Conservation (phyloP, 2,113 vertebrate genomes). For the Jacana jacana region DNA sequence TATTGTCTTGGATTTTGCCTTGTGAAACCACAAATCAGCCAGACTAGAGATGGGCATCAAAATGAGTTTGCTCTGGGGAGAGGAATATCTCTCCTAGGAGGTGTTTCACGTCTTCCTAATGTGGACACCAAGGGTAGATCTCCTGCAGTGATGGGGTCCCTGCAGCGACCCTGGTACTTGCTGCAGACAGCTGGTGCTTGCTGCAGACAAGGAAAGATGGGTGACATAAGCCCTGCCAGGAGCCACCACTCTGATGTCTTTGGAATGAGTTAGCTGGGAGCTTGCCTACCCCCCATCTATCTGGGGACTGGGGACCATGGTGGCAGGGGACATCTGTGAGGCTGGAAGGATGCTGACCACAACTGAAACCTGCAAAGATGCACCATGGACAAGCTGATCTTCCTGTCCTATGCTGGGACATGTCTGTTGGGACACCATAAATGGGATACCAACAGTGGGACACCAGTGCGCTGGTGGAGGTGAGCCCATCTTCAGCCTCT, state of each 20-base stretch:
- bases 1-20: not conserved
- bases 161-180: fast-evolving
- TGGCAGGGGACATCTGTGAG: not conserved
- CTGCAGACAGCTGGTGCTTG: fast-evolving
- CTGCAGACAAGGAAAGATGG: not conserved
- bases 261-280: not conserved
- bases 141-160: not conserved
- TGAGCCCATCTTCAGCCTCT: fast-evolving
- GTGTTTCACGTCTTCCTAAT: not conserved
- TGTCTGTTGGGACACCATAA: no score
- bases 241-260: not conserved
- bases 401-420: fast-evolving
- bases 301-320: fast-evolving
- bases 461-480: not conserved
- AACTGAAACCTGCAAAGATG: not conserved
- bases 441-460: not conserved
- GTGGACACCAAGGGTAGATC: not conserved
- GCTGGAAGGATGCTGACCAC: not conserved
- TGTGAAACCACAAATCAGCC: not conserved
- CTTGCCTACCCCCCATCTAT: not conserved
- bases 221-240: not conserved
- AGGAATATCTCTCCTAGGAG: not conserved
- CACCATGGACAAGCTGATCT: not conserved
- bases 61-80: not conserved
- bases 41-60: not conserved